These are phyloP conservation scores for Thaumatotibia leucotreta DNA, from an alignment of 1,140 invertebrate species.

Conservation along the genomic window DNA sequence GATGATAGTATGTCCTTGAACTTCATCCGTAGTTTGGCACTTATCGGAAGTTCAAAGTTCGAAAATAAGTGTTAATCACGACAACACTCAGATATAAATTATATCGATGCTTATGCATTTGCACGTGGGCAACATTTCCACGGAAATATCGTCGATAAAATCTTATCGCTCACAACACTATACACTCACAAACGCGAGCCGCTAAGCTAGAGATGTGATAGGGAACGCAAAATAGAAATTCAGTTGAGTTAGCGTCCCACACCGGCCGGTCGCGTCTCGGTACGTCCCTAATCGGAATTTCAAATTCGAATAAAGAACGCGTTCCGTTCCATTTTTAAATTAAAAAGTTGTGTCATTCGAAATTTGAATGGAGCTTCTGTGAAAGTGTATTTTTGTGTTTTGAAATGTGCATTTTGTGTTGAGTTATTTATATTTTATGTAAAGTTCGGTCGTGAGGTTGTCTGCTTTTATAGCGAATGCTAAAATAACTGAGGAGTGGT, in stretches of 20 bases:
- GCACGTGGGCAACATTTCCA: no score
- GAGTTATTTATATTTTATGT: conserved; percentile 32
- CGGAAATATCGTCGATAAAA: not conserved
- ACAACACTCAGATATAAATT: no score
- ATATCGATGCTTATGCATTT: no score
- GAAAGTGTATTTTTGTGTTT: conserved; percentile 24
- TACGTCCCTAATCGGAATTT: conserved; percentile 2
- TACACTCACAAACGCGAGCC: not conserved
- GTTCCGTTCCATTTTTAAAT: conserved; percentile 11
- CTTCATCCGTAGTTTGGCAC: no score
- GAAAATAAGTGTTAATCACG: no score
- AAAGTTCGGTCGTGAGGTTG: conserved; percentile 37
- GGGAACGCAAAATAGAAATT: conserved; percentile 10
- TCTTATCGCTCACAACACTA: conserved; percentile 4
- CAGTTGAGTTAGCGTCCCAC: not conserved
- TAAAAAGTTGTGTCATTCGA: conserved; percentile 8
- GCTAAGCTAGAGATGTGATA: conserved; percentile 15
- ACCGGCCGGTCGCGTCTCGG: conserved; percentile 3
- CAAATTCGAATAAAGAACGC: not conserved
- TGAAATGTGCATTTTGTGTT: conserved; percentile 55
- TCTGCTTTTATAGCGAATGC: conserved; percentile 55
- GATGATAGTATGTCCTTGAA: no score
- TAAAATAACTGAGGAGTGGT: conserved; percentile 58
- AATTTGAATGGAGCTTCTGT: conserved; percentile 14
- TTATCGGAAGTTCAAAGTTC: no score